Percentiles rank a stretch among this genome's conserved stretches.
phyloP scores from a whole-genome alignment of 2,888 invertebrate genomes.

The Lycocerus yunnanus region DNA sequence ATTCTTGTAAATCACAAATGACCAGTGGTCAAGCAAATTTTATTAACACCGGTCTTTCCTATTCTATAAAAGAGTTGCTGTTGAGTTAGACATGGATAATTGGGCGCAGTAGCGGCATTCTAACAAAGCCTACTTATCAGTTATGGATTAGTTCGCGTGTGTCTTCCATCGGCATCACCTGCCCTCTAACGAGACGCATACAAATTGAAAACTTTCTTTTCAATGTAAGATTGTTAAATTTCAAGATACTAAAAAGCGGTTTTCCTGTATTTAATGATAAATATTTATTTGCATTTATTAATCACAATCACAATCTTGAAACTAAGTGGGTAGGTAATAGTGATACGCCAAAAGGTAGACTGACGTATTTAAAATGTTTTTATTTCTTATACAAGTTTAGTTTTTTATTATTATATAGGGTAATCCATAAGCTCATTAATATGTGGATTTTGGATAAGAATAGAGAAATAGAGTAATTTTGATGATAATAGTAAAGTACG shows the following conservation, averaged over 20 bases:
- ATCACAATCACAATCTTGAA: background rate
- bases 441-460: too few relatives aligned
- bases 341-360: too few relatives aligned
- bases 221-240: slow-evolving; percentile 6
- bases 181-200: slow-evolving; percentile 40
- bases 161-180: slow-evolving; percentile 41
- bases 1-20: slow-evolving; percentile 1
- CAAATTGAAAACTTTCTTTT: slow-evolving; percentile 38
- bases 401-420: too few relatives aligned
- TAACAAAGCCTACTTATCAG: slow-evolving; percentile 44
- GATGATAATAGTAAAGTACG: too few relatives aligned
- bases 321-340: background rate
- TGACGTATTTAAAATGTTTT: too few relatives aligned
- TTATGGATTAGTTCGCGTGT: slow-evolving; percentile 49
- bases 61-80: slow-evolving; percentile 30
- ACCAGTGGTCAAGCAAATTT: slow-evolving; percentile 17
- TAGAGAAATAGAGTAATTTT: too few relatives aligned
- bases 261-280: slow-evolving; percentile 5
- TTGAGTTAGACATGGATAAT: slow-evolving; percentile 33
- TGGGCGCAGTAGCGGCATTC: slow-evolving; percentile 36
- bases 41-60: slow-evolving; percentile 26
- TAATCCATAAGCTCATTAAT: too few relatives aligned
- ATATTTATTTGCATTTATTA: background rate
- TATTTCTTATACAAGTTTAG: too few relatives aligned
- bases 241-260: slow-evolving; percentile 20